Evolutionary conservation across 2,888 invertebrate species (phyloP).

Genomic region (Sesia apiformis): DNA sequence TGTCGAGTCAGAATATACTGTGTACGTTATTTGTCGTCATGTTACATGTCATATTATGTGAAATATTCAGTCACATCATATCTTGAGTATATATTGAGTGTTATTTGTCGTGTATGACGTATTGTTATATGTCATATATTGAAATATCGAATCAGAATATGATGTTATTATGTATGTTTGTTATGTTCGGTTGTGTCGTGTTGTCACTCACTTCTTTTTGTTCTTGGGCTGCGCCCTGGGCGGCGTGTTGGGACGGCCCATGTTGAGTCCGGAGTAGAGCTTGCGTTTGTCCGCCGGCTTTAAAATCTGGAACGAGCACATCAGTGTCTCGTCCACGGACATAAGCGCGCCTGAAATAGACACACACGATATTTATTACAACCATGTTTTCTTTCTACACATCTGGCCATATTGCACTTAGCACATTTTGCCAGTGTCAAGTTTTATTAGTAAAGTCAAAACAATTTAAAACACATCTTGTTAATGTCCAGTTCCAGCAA

Average conservation of each 20-base stretch:
- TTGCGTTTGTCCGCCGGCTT: conserved; percentile 99
- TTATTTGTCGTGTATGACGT: too few relatives aligned
- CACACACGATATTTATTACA: background rate
- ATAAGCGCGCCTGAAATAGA: conserved; percentile 87
- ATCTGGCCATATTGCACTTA: background rate
- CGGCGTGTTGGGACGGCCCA: conserved; percentile 98
- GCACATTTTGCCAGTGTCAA: background rate
- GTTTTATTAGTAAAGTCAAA: too few relatives aligned
- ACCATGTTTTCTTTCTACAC: background rate
- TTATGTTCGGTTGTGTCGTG: too few relatives aligned
- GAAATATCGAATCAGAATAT: too few relatives aligned
- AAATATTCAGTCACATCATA: too few relatives aligned
- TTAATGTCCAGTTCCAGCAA: background rate
- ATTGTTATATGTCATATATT: too few relatives aligned
- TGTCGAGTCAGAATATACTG: too few relatives aligned
- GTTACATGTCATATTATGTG: too few relatives aligned
- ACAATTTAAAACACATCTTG: too few relatives aligned
- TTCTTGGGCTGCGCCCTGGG: conserved; percentile 95
- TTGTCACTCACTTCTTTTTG: conserved; percentile 89
- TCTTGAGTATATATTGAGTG: too few relatives aligned
- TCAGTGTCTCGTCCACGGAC: conserved; percentile 99
- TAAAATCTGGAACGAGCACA: conserved; percentile 99
- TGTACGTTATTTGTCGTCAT: too few relatives aligned
- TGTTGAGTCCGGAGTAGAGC: conserved; percentile 92
- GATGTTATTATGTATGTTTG: too few relatives aligned